Conservation (phyloP, 2,113 vertebrate species). For the Megaptera novaeangliae region DNA sequence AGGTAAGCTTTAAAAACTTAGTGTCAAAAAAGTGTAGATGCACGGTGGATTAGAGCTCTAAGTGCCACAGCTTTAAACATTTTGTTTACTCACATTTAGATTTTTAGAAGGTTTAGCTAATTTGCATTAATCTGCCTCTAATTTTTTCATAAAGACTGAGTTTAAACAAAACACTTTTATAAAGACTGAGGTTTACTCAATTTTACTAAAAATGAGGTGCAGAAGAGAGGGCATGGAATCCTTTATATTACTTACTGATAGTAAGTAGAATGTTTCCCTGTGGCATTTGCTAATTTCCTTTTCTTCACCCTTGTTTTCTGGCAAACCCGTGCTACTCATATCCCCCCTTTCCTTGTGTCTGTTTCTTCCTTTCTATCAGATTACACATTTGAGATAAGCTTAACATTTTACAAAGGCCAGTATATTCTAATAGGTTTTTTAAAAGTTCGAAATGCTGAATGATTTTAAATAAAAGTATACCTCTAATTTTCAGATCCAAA, state of each 20-base stretch:
- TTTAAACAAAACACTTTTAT: neutral
- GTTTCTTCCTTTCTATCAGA: neutral
- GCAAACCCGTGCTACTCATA: neutral
- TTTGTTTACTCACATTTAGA: neutral
- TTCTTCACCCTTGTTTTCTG: neutral
- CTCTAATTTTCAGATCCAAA: neutral
- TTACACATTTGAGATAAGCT: neutral
- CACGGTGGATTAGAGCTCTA: neutral
- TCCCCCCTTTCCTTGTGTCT: neutral
- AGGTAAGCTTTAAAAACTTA: neutral
- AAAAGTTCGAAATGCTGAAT: neutral
- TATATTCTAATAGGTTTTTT: neutral
- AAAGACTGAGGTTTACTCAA: neutral
- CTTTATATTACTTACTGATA: neutral
- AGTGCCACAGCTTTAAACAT: neutral
- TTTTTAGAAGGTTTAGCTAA: neutral
- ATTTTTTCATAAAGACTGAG: neutral
- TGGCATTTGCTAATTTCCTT: neutral
- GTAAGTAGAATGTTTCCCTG: neutral
- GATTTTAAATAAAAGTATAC: constrained; percentile 1
- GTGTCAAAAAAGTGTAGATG: neutral
- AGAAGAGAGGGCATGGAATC: neutral
- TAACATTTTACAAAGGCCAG: neutral
- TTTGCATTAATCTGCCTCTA: neutral
- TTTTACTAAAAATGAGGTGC: neutral